phyloP scores from a whole-genome alignment of 2,888 invertebrate genomes.

The Dexiosoma caninum region DNA sequence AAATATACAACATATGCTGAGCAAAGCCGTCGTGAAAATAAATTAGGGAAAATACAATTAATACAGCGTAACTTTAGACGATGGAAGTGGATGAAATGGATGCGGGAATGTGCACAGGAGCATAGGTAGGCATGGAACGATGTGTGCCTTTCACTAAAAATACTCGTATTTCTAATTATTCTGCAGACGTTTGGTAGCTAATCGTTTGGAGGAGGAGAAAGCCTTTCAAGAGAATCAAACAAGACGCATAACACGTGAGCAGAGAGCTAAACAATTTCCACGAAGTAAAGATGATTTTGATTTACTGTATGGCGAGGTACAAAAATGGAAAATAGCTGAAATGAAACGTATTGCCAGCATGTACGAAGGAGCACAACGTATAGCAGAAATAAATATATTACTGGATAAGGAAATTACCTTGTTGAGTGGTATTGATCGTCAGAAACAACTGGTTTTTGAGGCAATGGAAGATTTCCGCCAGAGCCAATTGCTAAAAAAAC shows the following conservation, averaged over 20 bases:
- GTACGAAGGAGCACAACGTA: conserved; percentile 84
- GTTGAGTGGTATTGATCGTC: conserved; percentile 82
- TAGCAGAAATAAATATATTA: conserved; percentile 84
- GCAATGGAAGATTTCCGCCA: conserved; percentile 81
- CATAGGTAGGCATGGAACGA: conserved; percentile 75
- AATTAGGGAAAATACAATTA: conserved; percentile 80
- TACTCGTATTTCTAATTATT: not conserved
- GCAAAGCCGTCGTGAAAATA: conserved; percentile 80
- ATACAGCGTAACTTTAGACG: conserved; percentile 81
- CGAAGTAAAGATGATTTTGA: conserved; percentile 85
- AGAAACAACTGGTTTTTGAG: conserved; percentile 81
- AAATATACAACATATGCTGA: conserved; percentile 84
- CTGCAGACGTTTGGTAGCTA: conserved; percentile 78
- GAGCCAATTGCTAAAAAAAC: conserved; percentile 82
- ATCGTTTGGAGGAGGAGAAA: conserved; percentile 70
- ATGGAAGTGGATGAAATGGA: conserved; percentile 77
- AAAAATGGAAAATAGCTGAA: conserved; percentile 77
- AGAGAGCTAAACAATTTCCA: conserved; percentile 84
- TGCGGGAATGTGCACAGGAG: conserved; percentile 79
- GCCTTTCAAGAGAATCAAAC: conserved; percentile 70
- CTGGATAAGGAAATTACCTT: conserved; percentile 84
- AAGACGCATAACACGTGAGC: conserved; percentile 79
- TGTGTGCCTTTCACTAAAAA: not conserved
- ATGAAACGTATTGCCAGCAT: conserved; percentile 82
- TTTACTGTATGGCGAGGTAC: conserved; percentile 81